Conservation (phyloP, 37 sponge, comb jelly and placozoan genomes). For the Halisarca cf. caerulea region DNA sequence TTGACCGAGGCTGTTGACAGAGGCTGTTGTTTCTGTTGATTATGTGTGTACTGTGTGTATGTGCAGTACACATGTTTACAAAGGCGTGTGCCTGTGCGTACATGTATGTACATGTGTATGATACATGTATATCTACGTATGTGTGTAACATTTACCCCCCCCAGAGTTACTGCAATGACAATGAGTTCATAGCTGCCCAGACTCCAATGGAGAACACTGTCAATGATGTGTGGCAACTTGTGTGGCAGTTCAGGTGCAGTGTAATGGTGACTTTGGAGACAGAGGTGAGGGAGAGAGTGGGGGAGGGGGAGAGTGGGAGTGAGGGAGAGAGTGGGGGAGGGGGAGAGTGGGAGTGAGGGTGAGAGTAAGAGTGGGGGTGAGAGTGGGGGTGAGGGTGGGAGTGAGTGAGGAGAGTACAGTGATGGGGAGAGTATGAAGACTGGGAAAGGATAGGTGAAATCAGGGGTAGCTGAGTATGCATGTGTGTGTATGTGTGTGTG, state of each 20-base stretch:
- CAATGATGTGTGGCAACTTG: slow-evolving; percentile 37
- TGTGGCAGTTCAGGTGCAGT: slow-evolving; percentile 27
- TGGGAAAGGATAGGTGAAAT: too few species aligned
- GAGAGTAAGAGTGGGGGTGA: neutral
- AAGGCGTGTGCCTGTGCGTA: too few species aligned
- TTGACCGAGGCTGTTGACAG: too few species aligned
- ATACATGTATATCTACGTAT: neutral
- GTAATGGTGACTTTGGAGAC: slow-evolving; percentile 8
- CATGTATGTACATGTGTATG: too few species aligned
- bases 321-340: neutral
- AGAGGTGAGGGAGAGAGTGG: neutral
- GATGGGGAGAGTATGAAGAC: too few species aligned
- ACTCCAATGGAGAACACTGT: slow-evolving; percentile 30
- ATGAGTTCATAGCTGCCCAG: slow-evolving; percentile 41
- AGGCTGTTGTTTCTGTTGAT: too few species aligned
- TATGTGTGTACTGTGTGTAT: too few species aligned
- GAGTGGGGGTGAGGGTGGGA: too few species aligned
- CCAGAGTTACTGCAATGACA: slow-evolving; percentile 26
- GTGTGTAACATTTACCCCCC: neutral
- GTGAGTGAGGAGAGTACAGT: too few species aligned
- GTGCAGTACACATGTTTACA: too few species aligned
- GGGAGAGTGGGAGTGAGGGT: neutral
- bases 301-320: neutral
- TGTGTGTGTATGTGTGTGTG: slow-evolving; percentile 13
- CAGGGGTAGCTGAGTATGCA: neutral